These are phyloP conservation scores for Leucopternis melanops DNA, from an alignment of 2,113 vertebrate genomes.

Conservation along the genomic window DNA sequence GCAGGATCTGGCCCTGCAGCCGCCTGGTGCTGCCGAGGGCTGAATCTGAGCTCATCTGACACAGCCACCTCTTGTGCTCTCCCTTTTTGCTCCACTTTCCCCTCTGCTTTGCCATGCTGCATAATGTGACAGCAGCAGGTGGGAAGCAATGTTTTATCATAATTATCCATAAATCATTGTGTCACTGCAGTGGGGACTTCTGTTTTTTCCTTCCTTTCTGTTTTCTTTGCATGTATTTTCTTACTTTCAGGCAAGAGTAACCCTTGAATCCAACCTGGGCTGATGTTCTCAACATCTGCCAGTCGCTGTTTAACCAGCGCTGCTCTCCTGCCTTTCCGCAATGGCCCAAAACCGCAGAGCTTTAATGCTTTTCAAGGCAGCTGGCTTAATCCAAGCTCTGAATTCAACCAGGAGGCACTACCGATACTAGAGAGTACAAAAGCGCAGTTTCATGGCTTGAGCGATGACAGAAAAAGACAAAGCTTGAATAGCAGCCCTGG, in stretches of 20 bases:
- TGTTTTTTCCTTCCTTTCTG: neutral
- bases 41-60: neutral
- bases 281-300: neutral
- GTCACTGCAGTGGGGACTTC: neutral
- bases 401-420: neutral
- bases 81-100: neutral
- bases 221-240: neutral
- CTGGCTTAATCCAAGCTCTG: neutral
- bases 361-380: neutral
- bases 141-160: neutral
- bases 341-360: fast-evolving
- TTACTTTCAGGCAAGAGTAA: neutral
- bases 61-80: neutral
- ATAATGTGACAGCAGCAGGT: neutral
- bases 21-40: neutral
- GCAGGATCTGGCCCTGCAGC: neutral
- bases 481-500: neutral
- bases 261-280: neutral
- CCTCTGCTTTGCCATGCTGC: neutral
- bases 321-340: neutral
- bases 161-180: neutral
- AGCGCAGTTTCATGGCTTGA: neutral
- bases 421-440: neutral
- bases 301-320: neutral
- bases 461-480: neutral